Evolutionary conservation across 1,140 invertebrate species (phyloP).

Genomic region (Goniozus legneri): DNA sequence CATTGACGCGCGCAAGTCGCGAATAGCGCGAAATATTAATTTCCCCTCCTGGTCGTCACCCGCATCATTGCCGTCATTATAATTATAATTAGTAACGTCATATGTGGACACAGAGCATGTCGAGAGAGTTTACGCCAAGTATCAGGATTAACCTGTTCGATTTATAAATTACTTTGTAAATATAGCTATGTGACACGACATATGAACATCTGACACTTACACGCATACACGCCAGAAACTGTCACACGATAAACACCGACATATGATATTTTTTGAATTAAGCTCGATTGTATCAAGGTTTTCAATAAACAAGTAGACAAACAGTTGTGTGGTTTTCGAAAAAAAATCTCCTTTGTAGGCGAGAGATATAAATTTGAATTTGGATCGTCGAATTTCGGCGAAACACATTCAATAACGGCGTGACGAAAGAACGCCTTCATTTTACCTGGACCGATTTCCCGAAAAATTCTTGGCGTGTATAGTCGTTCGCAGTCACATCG

Average conservation of each 20-base stretch:
- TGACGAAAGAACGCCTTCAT: constrained; percentile 19
- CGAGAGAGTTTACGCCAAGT: constrained; percentile 28
- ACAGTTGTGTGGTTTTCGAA: too few species aligned
- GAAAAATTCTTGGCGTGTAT: too few species aligned
- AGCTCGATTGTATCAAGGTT: constrained; percentile 35
- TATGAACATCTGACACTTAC: too few species aligned
- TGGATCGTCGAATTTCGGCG: too few species aligned
- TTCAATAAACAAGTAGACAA: constrained; percentile 37
- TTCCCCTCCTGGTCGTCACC: constrained; percentile 50
- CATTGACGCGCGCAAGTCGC: too few species aligned
- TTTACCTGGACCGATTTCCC: constrained; percentile 25
- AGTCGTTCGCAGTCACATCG: too few species aligned
- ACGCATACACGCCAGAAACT: constrained; percentile 11
- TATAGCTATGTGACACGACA: constrained; percentile 34
- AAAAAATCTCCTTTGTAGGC: too few species aligned
- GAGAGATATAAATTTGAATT: too few species aligned
- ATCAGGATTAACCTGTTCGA: constrained; percentile 35
- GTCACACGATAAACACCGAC: constrained; percentile 21
- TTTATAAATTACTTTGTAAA: constrained; percentile 42
- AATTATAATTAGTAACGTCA: not conserved
- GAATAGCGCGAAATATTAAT: constrained; percentile 43
- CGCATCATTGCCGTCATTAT: not conserved
- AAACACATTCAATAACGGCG: constrained; percentile 11
- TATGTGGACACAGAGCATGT: too few species aligned
- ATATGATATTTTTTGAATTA: constrained; percentile 20